Conservation (phyloP, 2,888 invertebrate species). For the Molorchus minor region DNA sequence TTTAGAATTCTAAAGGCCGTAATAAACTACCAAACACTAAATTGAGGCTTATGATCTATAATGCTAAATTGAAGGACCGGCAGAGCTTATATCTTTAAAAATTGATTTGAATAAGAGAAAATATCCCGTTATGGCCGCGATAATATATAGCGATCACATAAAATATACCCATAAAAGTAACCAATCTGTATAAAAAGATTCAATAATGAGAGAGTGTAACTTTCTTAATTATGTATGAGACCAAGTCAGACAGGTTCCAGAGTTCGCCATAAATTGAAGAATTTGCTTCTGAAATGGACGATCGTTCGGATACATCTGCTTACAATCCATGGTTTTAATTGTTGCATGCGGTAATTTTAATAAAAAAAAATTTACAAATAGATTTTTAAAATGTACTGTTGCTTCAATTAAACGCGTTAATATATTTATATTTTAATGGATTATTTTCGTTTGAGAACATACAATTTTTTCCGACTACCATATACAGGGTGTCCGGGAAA, state of each 20-base stretch:
- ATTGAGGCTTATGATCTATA: conserved; percentile 24
- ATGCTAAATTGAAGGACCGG: conserved; percentile 30
- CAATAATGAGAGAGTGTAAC: conserved; percentile 47
- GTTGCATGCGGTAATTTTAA: no score
- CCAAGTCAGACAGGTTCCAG: conserved; percentile 42
- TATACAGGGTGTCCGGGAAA: no score
- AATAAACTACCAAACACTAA: conserved; percentile 1
- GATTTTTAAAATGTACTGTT: no score
- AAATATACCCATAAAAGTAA: conserved; percentile 35
- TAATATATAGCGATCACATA: conserved; percentile 32
- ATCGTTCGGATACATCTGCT: no score
- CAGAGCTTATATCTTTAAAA: conserved; percentile 24
- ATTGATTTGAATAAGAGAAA: conserved; percentile 39
- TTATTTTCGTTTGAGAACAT: no score
- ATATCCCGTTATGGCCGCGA: conserved; percentile 19
- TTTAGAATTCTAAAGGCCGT: background rate
- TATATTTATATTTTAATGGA: no score
- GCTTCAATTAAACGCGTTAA: no score
- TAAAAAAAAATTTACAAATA: no score
- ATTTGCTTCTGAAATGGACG: no score
- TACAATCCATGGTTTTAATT: no score
- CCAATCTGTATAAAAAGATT: conserved; percentile 43
- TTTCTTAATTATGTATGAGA: conserved; percentile 48
- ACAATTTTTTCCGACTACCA: no score
- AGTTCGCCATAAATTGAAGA: conserved; percentile 37